Evolutionary conservation across 2,113 vertebrate species (phyloP).

Genomic region (Heterochromis multidens): DNA sequence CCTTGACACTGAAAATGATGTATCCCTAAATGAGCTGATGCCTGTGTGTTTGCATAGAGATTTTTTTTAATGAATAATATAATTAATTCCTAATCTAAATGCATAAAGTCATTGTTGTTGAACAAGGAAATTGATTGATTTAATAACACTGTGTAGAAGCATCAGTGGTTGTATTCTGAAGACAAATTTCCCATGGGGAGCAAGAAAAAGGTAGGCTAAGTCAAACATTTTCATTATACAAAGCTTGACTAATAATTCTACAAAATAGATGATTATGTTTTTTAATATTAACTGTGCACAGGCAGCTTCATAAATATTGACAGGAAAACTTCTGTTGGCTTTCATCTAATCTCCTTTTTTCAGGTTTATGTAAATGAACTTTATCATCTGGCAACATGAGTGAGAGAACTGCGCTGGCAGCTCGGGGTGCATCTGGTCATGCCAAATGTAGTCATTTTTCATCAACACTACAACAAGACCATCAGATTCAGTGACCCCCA

Average conservation of each 20-base stretch:
- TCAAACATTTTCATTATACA: background rate
- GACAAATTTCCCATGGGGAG: slow-evolving; percentile 13
- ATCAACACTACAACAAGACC: background rate
- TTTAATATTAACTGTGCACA: background rate
- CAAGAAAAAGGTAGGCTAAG: background rate
- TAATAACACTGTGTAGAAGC: background rate
- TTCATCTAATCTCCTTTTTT: background rate
- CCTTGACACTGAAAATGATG: background rate
- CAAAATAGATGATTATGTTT: background rate
- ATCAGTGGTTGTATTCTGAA: background rate
- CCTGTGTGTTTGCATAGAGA: background rate
- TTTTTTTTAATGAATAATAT: background rate
- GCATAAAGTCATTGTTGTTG: background rate
- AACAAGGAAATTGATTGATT: background rate
- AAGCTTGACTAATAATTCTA: background rate
- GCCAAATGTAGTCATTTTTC: background rate
- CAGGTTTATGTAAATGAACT: background rate
- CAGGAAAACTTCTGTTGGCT: background rate
- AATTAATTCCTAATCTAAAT: background rate
- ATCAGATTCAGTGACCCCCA: background rate
- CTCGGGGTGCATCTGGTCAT: background rate
- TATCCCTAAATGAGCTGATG: background rate
- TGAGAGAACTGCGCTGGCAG: background rate
- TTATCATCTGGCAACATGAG: background rate
- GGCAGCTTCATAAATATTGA: background rate